Conservation (phyloP, 2,797 vertebrate genomes). For the Spizella passerina region DNA sequence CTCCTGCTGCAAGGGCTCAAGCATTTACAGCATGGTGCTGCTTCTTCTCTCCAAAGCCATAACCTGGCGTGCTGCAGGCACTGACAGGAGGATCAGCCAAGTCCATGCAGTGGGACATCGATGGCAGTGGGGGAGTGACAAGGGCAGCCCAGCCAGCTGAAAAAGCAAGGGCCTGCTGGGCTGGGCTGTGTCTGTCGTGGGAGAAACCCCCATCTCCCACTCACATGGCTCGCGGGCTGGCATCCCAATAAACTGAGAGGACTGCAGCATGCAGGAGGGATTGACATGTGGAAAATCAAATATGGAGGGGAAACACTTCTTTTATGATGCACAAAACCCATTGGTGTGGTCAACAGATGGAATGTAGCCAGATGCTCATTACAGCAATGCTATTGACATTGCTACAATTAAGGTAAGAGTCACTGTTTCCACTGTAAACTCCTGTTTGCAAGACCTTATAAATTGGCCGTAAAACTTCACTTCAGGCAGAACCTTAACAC, state of each 20-base stretch:
- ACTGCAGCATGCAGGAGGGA: neutral
- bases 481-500: constrained; percentile 60
- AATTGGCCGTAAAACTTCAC: constrained; percentile 65
- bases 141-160: neutral
- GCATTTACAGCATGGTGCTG: neutral
- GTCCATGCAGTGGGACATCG: neutral
- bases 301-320: constrained; percentile 52
- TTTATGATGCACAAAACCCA: constrained; percentile 62
- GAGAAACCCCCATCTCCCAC: neutral
- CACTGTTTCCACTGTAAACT: constrained; percentile 73
- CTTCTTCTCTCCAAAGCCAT: neutral
- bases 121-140: neutral
- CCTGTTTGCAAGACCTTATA: constrained; percentile 65
- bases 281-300: constrained; percentile 62
- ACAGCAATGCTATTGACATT: constrained; percentile 68
- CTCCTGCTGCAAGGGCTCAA: neutral
- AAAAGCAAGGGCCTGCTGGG: fast-evolving
- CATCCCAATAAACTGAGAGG: neutral
- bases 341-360: constrained; percentile 70
- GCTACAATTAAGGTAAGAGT: constrained; percentile 69
- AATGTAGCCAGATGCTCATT: constrained; percentile 69
- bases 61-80: neutral
- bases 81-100: neutral
- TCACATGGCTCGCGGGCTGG: neutral
- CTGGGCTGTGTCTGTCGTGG: neutral